A percentile compares a stretch with the other conserved stretches of the same genome.
phyloP scores from a whole-genome alignment of 2,113 vertebrate species.

The Lethenteron camtschaticum region DNA sequence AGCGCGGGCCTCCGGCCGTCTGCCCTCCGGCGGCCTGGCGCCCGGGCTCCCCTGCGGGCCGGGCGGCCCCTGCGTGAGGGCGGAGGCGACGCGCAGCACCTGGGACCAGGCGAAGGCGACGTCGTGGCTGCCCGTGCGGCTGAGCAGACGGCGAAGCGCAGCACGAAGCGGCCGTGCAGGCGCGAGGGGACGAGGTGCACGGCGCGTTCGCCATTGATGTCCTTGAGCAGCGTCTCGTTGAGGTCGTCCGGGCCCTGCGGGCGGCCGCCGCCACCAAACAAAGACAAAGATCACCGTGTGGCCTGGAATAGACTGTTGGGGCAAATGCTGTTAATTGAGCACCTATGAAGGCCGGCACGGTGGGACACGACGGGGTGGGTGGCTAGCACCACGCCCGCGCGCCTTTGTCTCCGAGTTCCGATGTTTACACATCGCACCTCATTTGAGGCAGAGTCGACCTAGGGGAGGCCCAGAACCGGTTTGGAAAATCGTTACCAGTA shows the following conservation, averaged over 20 bases:
- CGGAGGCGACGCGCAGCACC: too few relatives aligned
- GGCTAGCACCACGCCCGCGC: background rate
- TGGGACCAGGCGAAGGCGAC: slow-evolving; percentile 40
- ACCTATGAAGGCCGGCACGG: background rate
- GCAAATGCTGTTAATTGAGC: background rate
- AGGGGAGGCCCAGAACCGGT: too few relatives aligned
- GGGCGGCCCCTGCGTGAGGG: too few relatives aligned
- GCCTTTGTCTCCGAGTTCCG: background rate
- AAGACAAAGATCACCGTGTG: background rate
- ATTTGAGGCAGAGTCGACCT: background rate
- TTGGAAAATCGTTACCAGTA: too few relatives aligned
- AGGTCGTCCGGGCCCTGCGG: slow-evolving; percentile 47
- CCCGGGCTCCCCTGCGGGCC: too few relatives aligned
- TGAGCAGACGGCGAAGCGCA: slow-evolving; percentile 63
- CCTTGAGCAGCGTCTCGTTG: slow-evolving; percentile 51
- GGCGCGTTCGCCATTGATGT: slow-evolving; percentile 35
- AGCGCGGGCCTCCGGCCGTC: too few relatives aligned
- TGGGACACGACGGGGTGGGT: background rate
- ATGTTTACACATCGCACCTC: background rate
- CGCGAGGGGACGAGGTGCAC: slow-evolving; percentile 73
- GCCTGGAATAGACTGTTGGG: background rate
- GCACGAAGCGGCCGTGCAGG: slow-evolving; percentile 42
- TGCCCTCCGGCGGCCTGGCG: too few relatives aligned
- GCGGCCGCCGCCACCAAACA: background rate
- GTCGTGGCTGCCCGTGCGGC: slow-evolving; percentile 35